Evolutionary conservation across 2,113 vertebrate genomes (phyloP).

Genomic region (Marcusenius ussheri): DNA sequence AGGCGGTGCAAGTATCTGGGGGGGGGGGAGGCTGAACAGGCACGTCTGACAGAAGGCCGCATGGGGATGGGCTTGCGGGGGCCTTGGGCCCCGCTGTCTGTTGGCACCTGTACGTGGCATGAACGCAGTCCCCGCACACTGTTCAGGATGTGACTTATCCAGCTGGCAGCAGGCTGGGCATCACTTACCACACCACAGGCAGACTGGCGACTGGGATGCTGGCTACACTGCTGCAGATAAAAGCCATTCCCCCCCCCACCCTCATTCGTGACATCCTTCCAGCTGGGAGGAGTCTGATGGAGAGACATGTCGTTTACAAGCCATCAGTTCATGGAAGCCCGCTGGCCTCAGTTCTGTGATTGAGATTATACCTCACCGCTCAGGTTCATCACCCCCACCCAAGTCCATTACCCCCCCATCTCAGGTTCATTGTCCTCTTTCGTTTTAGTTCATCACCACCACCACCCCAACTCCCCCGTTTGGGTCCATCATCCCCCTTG

Average conservation of each 20-base stretch:
- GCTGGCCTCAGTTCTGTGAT: constrained; percentile 33
- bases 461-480: too few relatives aligned
- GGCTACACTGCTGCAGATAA: constrained; percentile 33
- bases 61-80: neutral
- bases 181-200: constrained; percentile 41
- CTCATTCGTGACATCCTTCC: constrained; percentile 30
- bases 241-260: constrained; percentile 26
- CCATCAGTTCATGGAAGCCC: constrained; percentile 19
- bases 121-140: constrained; percentile 46
- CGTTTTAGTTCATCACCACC: neutral
- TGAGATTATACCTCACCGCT: constrained; percentile 14
- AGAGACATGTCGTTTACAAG: constrained; percentile 8
- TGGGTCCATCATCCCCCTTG: too few relatives aligned
- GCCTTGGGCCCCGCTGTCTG: constrained; percentile 36
- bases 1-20: neutral
- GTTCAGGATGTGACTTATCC: constrained; percentile 54
- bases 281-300: neutral
- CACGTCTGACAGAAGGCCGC: neutral
- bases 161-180: constrained; percentile 46
- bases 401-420: neutral
- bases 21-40: neutral
- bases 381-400: too few relatives aligned
- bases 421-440: constrained; percentile 20
- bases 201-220: constrained; percentile 40
- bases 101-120: constrained; percentile 43